Percentiles rank a stretch among this genome's conserved stretches.
Conservation (phyloP, 1,140 invertebrate genomes). For the Amphibalanus amphitrite region DNA sequence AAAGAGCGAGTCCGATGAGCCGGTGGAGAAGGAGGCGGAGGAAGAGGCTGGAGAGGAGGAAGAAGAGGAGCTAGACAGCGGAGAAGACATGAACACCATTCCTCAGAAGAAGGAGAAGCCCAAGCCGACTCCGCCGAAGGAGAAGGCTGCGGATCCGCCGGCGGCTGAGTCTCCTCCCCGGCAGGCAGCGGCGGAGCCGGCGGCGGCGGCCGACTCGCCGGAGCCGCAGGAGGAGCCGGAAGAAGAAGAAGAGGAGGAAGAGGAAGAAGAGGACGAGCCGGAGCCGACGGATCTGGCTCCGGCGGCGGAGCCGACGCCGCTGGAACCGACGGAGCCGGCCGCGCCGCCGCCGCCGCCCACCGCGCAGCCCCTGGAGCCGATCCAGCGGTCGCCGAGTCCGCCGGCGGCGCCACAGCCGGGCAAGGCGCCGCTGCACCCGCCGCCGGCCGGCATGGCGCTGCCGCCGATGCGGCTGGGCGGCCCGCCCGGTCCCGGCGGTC, state of each 20-base stretch:
- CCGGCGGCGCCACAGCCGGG: neutral
- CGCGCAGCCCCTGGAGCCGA: neutral
- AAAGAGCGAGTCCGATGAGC: slow-evolving; percentile 11
- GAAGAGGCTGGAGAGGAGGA: slow-evolving; percentile 17
- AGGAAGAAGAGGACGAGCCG: no score
- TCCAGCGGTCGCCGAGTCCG: neutral
- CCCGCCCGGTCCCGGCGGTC: no score
- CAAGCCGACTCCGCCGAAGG: neutral
- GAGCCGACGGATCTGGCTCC: neutral
- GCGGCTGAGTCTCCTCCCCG: no score
- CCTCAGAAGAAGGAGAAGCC: neutral
- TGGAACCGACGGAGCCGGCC: neutral
- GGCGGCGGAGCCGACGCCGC: no score
- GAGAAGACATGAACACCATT: neutral
- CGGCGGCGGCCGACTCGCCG: no score
- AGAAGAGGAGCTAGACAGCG: slow-evolving; percentile 10
- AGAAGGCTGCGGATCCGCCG: neutral
- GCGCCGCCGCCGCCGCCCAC: no score
- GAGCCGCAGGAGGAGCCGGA: no score
- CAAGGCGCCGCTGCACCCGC: neutral
- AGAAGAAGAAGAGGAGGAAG: no score
- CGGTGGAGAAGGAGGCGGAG: slow-evolving; percentile 11
- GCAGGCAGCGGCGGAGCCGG: no score
- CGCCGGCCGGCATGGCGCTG: neutral
- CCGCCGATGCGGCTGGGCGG: neutral